These are phyloP conservation scores for Drosophila chauvacae DNA, from an alignment of 1,140 invertebrate genomes.

Conservation along the genomic window DNA sequence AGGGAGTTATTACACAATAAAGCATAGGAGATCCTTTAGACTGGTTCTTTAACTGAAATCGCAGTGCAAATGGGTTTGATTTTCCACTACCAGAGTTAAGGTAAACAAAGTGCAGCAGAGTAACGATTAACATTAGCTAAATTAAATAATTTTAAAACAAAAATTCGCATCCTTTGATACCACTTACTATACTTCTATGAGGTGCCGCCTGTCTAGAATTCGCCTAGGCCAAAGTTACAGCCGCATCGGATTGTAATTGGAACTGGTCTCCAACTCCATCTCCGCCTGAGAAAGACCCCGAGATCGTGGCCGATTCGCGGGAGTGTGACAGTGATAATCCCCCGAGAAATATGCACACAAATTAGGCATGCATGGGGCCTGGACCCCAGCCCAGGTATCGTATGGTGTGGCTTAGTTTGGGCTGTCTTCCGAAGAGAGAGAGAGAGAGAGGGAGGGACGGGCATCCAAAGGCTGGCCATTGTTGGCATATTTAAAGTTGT, in stretches of 20 bases:
- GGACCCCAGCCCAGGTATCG: constrained; percentile 2
- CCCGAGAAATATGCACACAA: constrained; percentile 80
- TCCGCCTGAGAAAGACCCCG: constrained; percentile 1
- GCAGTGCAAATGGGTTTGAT: too few relatives aligned
- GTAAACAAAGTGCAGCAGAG: too few relatives aligned
- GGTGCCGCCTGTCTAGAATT: constrained; percentile 32
- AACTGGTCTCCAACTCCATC: background rate
- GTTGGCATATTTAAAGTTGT: constrained; percentile 83
- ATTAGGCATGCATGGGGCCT: constrained; percentile 67
- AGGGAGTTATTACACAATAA: too few relatives aligned
- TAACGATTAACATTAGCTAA: background rate
- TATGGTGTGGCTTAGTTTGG: background rate
- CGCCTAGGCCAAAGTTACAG: constrained; percentile 28
- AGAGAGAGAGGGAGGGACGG: background rate
- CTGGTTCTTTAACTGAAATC: too few relatives aligned
- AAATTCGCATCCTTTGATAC: background rate
- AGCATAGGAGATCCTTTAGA: too few relatives aligned
- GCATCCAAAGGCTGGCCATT: constrained; percentile 50
- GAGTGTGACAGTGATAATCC: constrained; percentile 74
- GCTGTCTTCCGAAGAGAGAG: background rate
- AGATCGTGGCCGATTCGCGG: constrained; percentile 35
- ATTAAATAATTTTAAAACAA: too few relatives aligned
- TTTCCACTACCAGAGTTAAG: too few relatives aligned
- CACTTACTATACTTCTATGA: too few relatives aligned
- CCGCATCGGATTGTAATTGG: constrained; percentile 50